Conservation (phyloP, 2,888 invertebrate species). For the Apamea monoglypha region DNA sequence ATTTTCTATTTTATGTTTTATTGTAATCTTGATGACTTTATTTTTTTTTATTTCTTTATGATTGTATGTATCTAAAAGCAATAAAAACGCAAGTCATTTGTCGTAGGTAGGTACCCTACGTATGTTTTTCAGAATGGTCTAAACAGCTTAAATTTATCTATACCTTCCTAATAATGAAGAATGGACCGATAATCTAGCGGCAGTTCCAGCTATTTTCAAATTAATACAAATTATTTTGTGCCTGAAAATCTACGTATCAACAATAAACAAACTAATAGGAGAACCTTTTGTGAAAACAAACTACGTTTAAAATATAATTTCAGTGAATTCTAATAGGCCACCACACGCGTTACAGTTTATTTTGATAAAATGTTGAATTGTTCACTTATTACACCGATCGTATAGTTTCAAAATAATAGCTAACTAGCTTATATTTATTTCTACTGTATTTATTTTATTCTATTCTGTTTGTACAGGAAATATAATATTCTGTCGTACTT, state of each 20-base stretch:
- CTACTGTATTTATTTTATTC: background rate
- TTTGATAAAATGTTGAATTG: constrained; percentile 22
- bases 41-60: background rate
- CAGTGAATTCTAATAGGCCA: background rate
- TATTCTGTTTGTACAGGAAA: background rate
- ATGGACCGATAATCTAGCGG: background rate
- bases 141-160: background rate
- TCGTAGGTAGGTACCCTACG: too few relatives aligned
- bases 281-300: constrained; percentile 10
- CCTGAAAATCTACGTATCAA: background rate
- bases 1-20: background rate
- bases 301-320: constrained; percentile 10
- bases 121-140: background rate
- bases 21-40: background rate
- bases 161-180: background rate
- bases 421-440: too few relatives aligned
- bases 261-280: background rate
- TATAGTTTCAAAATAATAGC: constrained; percentile 1
- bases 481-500: background rate
- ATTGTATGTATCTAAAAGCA: background rate
- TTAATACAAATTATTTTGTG: background rate
- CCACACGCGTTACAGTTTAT: constrained; percentile 22
- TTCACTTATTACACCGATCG: background rate
- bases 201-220: background rate
- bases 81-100: too few relatives aligned